Percentiles rank a stretch among this genome's conserved stretches.
These are phyloP conservation scores for Nebria ingens DNA, from an alignment of 1,140 invertebrate genomes.

Conservation along the genomic window DNA sequence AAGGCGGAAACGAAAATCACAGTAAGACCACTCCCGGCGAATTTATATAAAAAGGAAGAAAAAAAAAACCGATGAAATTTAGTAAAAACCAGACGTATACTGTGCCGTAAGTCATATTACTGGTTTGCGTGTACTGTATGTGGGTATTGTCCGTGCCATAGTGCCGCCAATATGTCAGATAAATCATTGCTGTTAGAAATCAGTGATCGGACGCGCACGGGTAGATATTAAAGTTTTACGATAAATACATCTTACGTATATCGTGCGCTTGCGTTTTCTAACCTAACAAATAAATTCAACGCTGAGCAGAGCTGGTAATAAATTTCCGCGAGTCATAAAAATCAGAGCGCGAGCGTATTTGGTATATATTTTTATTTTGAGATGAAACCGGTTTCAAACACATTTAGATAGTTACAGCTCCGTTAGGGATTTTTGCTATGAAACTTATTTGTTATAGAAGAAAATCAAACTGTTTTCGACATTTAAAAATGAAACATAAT, in stretches of 20 bases:
- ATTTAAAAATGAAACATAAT: too few species aligned
- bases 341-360: too few species aligned
- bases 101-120: constrained; percentile 2
- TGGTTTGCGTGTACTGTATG: too few species aligned
- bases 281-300: not conserved
- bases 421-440: too few species aligned
- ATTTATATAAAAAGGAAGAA: not conserved
- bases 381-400: too few species aligned
- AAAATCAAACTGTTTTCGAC: too few species aligned
- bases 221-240: constrained; percentile 1
- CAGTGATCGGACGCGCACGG: not conserved
- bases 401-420: too few species aligned
- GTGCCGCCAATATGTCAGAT: not conserved
- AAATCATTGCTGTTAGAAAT: constrained; percentile 2
- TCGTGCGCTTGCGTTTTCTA: not conserved
- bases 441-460: too few species aligned
- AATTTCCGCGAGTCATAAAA: too few species aligned
- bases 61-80: not conserved
- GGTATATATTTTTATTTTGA: too few species aligned
- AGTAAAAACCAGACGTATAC: too few species aligned
- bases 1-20: not conserved
- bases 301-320: too few species aligned
- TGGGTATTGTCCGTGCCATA: not conserved
- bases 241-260: constrained; percentile 3
- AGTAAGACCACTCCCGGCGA: not conserved